Conservation (phyloP, 2,113 vertebrate species). For the Myiozetetes cayanensis region DNA sequence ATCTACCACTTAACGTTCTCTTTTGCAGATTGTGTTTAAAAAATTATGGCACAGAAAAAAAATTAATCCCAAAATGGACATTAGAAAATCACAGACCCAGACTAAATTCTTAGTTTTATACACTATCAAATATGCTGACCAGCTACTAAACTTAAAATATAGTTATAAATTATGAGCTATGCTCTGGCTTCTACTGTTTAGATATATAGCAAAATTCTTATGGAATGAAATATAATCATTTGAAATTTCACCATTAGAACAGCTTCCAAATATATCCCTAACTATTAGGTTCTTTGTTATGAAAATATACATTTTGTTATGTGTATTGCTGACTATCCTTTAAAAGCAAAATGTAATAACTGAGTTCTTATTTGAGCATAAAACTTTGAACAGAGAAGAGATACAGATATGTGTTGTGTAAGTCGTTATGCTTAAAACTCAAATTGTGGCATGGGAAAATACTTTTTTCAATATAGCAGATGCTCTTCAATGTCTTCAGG, state of each 20-base stretch:
- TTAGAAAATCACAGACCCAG: neutral
- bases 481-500: slow-evolving; percentile 53
- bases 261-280: neutral
- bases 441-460: slow-evolving; percentile 45
- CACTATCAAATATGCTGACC: neutral
- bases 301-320: neutral
- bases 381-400: neutral
- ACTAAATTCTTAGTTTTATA: neutral
- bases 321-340: neutral
- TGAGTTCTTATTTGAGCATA: neutral
- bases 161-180: neutral
- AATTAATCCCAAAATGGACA: neutral
- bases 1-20: neutral
- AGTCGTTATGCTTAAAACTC: neutral
- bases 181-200: neutral
- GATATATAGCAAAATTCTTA: neutral
- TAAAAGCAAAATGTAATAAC: neutral
- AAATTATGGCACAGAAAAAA: neutral
- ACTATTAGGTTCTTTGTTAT: neutral
- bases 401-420: neutral
- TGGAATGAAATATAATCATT: neutral
- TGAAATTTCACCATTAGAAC: neutral
- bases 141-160: neutral
- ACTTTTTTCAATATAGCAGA: slow-evolving; percentile 6
- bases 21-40: neutral